A percentile compares a stretch with the other conserved stretches of the same genome.
These are phyloP conservation scores for Mirounga angustirostris DNA, from an alignment of 2,113 vertebrate genomes.

Conservation along the genomic window DNA sequence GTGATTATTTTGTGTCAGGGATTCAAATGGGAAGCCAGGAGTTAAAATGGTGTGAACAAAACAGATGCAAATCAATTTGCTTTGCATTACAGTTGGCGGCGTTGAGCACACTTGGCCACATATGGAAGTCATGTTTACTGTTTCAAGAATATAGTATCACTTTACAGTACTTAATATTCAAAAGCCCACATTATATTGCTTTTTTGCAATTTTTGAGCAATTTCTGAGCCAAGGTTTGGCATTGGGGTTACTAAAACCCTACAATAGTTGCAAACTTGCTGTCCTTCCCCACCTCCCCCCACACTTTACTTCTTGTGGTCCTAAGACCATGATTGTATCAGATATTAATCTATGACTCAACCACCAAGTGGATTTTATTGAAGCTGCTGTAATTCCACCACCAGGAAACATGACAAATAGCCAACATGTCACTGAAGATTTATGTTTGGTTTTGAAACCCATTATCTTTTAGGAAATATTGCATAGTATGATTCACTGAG, in stretches of 20 bases:
- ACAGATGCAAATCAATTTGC: constrained; percentile 60
- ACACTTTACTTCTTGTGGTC: constrained; percentile 48
- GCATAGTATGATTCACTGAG: constrained; percentile 73
- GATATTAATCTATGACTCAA: constrained; percentile 78
- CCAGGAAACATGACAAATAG: constrained; percentile 80
- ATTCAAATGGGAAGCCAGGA: constrained; percentile 46
- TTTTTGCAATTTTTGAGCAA: constrained; percentile 55
- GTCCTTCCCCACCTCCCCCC: not conserved
- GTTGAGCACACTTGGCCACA: not conserved
- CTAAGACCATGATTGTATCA: constrained; percentile 70
- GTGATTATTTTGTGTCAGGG: constrained; percentile 32
- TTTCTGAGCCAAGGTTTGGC: constrained; percentile 63
- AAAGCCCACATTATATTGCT: constrained; percentile 40
- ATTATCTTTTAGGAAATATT: constrained; percentile 77
- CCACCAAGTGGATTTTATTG: constrained; percentile 74
- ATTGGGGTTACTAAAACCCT: constrained; percentile 2
- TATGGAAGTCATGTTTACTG: constrained; percentile 62
- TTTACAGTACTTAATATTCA: constrained; percentile 37
- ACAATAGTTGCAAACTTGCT: constrained; percentile 58
- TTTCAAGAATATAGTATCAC: constrained; percentile 60
- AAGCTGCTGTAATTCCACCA: constrained; percentile 72
- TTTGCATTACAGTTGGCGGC: constrained; percentile 47
- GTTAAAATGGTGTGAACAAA: constrained; percentile 64
- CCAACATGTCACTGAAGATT: constrained; percentile 71
- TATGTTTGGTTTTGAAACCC: constrained; percentile 81